A percentile compares a stretch with the other conserved stretches of the same genome.
phyloP scores from a whole-genome alignment of 2,888 invertebrate species.

The Volucella zonaria region DNA sequence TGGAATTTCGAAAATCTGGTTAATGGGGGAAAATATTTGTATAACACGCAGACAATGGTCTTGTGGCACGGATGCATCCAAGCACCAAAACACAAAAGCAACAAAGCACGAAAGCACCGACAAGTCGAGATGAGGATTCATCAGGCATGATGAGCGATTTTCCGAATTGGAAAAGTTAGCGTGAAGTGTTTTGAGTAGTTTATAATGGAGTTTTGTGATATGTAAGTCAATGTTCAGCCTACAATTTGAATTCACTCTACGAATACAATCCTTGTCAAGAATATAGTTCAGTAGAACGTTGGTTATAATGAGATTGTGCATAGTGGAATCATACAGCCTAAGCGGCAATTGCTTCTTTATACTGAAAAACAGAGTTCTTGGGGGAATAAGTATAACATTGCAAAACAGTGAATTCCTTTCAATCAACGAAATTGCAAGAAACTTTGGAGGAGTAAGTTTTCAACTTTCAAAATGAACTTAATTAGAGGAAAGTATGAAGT shows the following conservation, averaged over 20 bases:
- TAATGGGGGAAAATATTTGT: constrained; percentile 70
- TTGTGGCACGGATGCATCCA: constrained; percentile 2
- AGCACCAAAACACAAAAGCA: too few species aligned
- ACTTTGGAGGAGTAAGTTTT: constrained; percentile 4
- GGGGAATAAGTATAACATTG: not conserved
- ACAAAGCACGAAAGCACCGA: not conserved
- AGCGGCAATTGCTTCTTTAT: not conserved
- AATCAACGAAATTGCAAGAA: constrained; percentile 1
- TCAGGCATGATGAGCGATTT: constrained; percentile 55
- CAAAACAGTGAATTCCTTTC: not conserved
- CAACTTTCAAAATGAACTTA: constrained; percentile 18
- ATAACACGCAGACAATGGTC: constrained; percentile 60
- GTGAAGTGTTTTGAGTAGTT: constrained; percentile 64
- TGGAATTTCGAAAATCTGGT: constrained; percentile 67
- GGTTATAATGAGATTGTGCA: not conserved
- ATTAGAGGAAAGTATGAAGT: constrained; percentile 29
- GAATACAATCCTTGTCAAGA: constrained; percentile 2
- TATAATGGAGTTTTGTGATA: constrained; percentile 52
- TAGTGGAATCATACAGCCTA: not conserved
- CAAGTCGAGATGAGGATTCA: constrained; percentile 37
- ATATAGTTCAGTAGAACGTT: constrained; percentile 44
- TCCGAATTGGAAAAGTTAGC: constrained; percentile 67
- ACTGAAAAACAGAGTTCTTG: not conserved
- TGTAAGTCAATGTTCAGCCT: constrained; percentile 60
- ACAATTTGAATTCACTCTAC: constrained; percentile 19